phyloP scores from a whole-genome alignment of 2,888 invertebrate genomes.

The Loripinus fragilis region DNA sequence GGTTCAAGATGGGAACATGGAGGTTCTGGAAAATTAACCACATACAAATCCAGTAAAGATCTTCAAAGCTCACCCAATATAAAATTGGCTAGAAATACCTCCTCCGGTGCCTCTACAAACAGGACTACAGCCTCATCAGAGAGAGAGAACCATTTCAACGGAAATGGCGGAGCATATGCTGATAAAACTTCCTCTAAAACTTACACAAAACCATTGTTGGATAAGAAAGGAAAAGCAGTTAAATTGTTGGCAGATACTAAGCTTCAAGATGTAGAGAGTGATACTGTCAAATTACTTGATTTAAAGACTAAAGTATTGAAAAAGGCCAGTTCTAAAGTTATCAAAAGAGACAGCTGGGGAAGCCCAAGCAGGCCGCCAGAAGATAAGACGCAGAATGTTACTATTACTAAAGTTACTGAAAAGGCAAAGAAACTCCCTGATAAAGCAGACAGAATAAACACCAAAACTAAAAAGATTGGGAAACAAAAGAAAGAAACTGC shows the following conservation, averaged over 20 bases:
- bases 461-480: background rate
- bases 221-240: background rate
- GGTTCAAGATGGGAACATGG: slow-evolving; percentile 76
- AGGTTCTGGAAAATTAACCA: slow-evolving; percentile 70
- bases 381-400: background rate
- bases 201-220: background rate
- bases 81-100: background rate
- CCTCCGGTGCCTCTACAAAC: background rate
- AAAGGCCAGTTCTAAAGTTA: slow-evolving; percentile 67
- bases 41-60: slow-evolving; percentile 69
- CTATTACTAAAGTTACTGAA: background rate
- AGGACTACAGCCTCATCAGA: background rate
- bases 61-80: slow-evolving; percentile 32
- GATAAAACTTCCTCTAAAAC: background rate
- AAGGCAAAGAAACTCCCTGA: background rate
- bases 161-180: background rate
- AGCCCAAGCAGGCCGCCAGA: slow-evolving; percentile 4
- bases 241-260: background rate
- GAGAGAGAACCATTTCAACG: background rate
- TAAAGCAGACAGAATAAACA: background rate
- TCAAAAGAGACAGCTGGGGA: slow-evolving; percentile 57
- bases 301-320: slow-evolving; percentile 68
- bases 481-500: background rate
- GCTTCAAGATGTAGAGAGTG: background rate
- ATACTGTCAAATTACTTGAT: slow-evolving; percentile 39